Conservation (phyloP, 2,797 vertebrate species). For the Xenops minutus region DNA sequence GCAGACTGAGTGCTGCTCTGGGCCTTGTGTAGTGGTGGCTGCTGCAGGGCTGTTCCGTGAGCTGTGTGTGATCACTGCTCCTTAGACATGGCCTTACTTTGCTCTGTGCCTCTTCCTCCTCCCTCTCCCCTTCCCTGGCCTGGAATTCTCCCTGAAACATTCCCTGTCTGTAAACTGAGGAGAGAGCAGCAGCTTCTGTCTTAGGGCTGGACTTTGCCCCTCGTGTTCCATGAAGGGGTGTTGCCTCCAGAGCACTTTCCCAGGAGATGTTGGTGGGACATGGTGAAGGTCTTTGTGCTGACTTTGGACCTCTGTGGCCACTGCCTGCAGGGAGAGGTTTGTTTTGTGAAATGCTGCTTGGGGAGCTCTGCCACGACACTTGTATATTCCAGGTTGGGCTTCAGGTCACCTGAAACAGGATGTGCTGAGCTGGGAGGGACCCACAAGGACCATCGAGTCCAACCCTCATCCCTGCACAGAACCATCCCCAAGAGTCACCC, state of each 20-base stretch:
- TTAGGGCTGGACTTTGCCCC: background rate
- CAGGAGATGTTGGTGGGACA: background rate
- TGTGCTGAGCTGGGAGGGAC: background rate
- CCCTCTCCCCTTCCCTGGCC: background rate
- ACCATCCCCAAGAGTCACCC: rapidly evolving
- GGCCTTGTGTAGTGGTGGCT: rapidly evolving
- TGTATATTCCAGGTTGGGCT: background rate
- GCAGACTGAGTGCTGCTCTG: background rate
- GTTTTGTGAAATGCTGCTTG: background rate
- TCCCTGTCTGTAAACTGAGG: background rate
- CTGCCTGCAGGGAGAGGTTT: background rate
- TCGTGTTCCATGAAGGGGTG: rapidly evolving
- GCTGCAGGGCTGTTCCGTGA: background rate
- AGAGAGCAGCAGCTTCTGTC: background rate
- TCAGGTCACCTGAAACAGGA: background rate
- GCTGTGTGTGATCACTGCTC: background rate
- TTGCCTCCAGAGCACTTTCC: background rate
- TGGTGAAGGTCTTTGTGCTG: background rate
- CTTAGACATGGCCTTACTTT: background rate
- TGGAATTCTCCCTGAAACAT: background rate
- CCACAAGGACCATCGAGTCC: background rate
- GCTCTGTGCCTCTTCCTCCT: background rate
- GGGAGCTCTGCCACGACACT: background rate
- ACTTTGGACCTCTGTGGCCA: background rate
- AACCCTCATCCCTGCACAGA: background rate